A percentile compares a stretch with the other conserved stretches of the same genome.
These are phyloP conservation scores for Lepidurus couesii DNA, from an alignment of 1,140 invertebrate species.

Conservation along the genomic window DNA sequence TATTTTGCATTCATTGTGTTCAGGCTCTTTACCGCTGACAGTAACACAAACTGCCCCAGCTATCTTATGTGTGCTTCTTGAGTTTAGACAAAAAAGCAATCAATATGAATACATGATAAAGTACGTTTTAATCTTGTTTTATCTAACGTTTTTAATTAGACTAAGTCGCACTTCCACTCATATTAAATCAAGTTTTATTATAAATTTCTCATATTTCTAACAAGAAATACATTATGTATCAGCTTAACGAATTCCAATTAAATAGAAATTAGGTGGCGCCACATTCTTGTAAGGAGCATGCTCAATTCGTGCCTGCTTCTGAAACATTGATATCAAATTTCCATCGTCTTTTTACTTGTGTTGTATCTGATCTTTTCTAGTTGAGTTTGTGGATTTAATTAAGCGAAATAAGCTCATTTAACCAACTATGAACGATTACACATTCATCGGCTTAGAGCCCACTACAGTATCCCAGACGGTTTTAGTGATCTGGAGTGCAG, in stretches of 20 bases:
- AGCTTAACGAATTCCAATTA: no score
- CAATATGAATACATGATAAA: background rate
- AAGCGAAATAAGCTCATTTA: background rate
- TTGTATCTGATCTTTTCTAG: background rate
- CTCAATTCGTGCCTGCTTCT: no score
- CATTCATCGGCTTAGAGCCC: background rate
- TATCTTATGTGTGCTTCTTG: background rate
- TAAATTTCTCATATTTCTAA: no score
- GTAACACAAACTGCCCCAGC: constrained; percentile 6
- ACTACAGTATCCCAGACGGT: constrained; percentile 13
- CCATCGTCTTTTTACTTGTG: no score
- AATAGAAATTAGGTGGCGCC: no score
- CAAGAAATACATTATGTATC: no score
- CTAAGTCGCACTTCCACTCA: no score
- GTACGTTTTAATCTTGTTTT: no score
- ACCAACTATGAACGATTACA: background rate
- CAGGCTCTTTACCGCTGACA: constrained; percentile 13
- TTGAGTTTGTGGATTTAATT: background rate
- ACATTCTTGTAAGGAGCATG: no score
- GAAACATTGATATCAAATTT: no score
- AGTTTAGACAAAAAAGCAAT: background rate
- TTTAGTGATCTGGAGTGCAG: constrained; percentile 23
- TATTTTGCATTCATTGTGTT: background rate
- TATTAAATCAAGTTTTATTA: no score
- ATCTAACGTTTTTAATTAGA: no score